Conservation (phyloP, 2,113 vertebrate species). For the Gnathonemus longibarbis region DNA sequence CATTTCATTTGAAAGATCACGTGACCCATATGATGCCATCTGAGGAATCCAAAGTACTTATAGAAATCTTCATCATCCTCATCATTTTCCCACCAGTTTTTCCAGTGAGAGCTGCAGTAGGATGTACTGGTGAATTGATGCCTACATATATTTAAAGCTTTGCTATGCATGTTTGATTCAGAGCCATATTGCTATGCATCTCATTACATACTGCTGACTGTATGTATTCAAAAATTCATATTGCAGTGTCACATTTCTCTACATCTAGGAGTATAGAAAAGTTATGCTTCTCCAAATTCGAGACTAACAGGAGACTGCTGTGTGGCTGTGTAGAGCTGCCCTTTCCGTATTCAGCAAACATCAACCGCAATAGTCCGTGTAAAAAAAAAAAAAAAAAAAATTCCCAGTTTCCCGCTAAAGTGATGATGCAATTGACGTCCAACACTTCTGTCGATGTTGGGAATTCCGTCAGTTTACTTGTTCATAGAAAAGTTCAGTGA, state of each 20-base stretch:
- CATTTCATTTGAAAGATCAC: conserved; percentile 6
- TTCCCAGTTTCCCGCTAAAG: background rate
- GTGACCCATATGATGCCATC: background rate
- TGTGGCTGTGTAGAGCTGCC: background rate
- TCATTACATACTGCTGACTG: background rate
- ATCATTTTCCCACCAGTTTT: background rate
- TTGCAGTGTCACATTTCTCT: background rate
- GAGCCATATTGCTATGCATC: conserved; percentile 7
- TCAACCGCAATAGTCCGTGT: background rate
- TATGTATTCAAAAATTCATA: background rate
- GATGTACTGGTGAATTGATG: background rate
- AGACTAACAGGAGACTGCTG: background rate
- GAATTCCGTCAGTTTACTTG: background rate
- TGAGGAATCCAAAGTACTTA: background rate
- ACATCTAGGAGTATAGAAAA: background rate
- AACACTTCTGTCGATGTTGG: background rate
- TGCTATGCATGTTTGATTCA: conserved; percentile 10
- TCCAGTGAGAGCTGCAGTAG: background rate
- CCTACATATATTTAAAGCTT: background rate
- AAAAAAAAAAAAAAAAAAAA: background rate
- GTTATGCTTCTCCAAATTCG: background rate
- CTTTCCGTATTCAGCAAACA: background rate
- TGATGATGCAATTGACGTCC: background rate
- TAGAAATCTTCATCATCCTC: background rate
- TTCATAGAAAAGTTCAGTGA: background rate